Base-by-base conservation (phyloP, 2,113 vertebrate genomes). In the Tor tambroides region DNA sequence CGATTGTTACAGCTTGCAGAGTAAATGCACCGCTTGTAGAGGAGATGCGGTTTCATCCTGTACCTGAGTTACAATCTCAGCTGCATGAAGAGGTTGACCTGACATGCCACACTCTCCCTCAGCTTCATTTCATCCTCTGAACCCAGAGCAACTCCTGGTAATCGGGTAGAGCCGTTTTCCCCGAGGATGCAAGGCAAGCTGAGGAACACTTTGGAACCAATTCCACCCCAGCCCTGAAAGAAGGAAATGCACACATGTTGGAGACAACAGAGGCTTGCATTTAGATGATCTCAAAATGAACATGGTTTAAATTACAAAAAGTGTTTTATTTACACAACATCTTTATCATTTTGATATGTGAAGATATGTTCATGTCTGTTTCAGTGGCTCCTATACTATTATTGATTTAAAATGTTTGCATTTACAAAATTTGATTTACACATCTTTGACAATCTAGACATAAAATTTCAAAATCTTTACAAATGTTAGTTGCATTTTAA, bases 141-240 rank as follows among this genome's bases (percentile, higher is more conserved):
- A 41, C 93, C 94, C 83, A 96, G 92, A 1, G 91, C 63, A 26
- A 94, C 93, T 28, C 93, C 93, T 5, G 96, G 93, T 77, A 95
- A 86, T 83, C 96, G 96, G 0, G 88, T 93, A 72, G 97, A 96
- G 5, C 98, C 98, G 0, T 28, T 91, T 5, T 71, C 84, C 82
- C 97, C 98, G 90, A 99, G 93, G 32, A 96, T 38, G 84, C 98
- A 99, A 0, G 98, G 98, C 28, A 99, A 90, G 89, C 98, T 99
- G 93, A 99, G 93, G 93, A 99, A 99, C 32, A 98, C 98, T 89
- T 99, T 97, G 1, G 92, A 92, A 17, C 95, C 94, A 72, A 98
- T 96, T 87, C 92, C 95, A 26, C 94, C 95, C 92, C 94, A 96
- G 12, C 96, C 97, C 97, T 99, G 83, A 61, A 32, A 56, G 0